Evolutionary conservation across 1,140 invertebrate species (phyloP), one percentile per base, ranked within the genome.

Genomic region (Lepeophtheirus salmonis): DNA sequence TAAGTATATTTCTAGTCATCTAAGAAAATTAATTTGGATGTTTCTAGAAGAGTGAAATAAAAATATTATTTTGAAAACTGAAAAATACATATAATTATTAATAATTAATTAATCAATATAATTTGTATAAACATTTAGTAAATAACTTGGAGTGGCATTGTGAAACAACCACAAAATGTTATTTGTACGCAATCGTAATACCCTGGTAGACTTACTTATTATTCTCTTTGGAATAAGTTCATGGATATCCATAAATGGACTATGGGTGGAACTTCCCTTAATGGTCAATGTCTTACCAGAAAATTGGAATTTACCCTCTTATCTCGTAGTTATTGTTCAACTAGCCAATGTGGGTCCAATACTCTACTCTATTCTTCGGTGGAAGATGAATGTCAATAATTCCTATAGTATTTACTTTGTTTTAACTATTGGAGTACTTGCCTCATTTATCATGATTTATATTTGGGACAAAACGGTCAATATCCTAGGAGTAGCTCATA

Each of bases 171-270:
- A n/a, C n/a, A n/a, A n/a, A 41, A n/a, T 41, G 30, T n/a, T 10
- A 41, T 41, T n/a, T 41, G 6, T 41, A 6, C 6, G 30, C n/a
- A 41, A 41, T 41, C 30, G 30, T 41, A 41, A n/a, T n/a, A 41
- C n/a, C 30, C 30, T 25, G n/a, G 13, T 85, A 3, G 82, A 86
- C 68, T 64, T 80, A 22, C 70, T 90, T 22, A 78, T 84, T 50
- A 75, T 81, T 60, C 72, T 84, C 60, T 92, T 90, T 73, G 89
- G 89, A 20, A 77, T 90, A 16, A 82, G 83, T 64, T 82, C 89
- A n/a, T 95, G 90, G 90, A 76, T 94, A 52, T 82, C 83, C 20
- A 79, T 92, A 41, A 94, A 91, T 72, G 86, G 86, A 4, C 76
- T 91, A 59, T 96, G 83, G 73, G 83, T 91, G 50, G 86, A 95